Percentiles rank a stretch among this genome's conserved stretches.
Evolutionary conservation across 2,888 invertebrate genomes (phyloP).

Genomic region (Anaspis maculata): DNA sequence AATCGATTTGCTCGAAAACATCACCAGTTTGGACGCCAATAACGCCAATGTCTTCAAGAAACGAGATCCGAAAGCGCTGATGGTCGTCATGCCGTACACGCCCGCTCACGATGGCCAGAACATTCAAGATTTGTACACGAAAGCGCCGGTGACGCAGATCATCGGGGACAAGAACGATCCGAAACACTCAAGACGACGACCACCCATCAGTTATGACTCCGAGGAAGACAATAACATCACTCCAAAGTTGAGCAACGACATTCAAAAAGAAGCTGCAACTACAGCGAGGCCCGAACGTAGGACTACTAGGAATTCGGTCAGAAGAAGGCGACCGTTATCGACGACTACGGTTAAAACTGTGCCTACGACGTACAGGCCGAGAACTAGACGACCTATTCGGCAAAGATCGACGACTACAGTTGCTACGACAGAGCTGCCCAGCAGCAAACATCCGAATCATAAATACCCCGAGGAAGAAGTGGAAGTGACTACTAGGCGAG

Average conservation of each 20-base stretch:
- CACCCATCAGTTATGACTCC: no score
- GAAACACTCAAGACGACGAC: conserved; percentile 11
- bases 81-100: conserved; percentile 62
- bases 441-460: conserved; percentile 6
- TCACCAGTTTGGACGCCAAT: conserved; percentile 46
- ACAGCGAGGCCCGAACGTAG: conserved; percentile 1
- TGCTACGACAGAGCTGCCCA: conserved; percentile 3
- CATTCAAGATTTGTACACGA: conserved; percentile 58
- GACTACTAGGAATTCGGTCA: conserved; percentile 22
- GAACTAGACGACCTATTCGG: conserved; percentile 39
- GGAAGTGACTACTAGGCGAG: not conserved
- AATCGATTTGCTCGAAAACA: conserved; percentile 57
- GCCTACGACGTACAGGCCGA: conserved; percentile 5
- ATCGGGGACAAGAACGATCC: conserved; percentile 29
- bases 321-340: conserved; percentile 17
- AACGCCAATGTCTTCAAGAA: conserved; percentile 26
- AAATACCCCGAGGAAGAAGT: conserved; percentile 7
- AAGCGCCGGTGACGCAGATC: conserved; percentile 54
- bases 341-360: conserved; percentile 10
- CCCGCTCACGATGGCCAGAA: conserved; percentile 46
- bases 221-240: no score
- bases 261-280: conserved; percentile 3
- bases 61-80: conserved; percentile 47
- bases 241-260: no score
- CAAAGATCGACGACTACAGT: conserved; percentile 8